These are phyloP conservation scores for Steromphala cineraria DNA, from an alignment of 2,888 invertebrate genomes.

Conservation along the genomic window DNA sequence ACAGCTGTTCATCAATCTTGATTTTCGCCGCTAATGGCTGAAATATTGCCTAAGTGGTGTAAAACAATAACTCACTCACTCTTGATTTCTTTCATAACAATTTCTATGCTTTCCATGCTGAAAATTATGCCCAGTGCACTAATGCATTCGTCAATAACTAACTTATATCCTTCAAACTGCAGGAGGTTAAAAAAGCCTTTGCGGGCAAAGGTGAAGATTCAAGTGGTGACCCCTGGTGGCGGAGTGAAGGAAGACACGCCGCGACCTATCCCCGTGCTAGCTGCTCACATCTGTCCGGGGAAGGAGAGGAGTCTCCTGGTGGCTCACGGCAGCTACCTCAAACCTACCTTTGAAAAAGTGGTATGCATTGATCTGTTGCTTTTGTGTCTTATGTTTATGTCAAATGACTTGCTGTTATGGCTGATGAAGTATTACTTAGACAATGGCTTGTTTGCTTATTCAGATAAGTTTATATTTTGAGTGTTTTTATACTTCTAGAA, in stretches of 20 bases:
- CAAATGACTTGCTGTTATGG: too few relatives aligned
- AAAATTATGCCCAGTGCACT: too few relatives aligned
- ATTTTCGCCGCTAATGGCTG: too few relatives aligned
- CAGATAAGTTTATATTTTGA: too few relatives aligned
- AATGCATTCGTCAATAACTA: not conserved
- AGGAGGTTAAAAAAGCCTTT: slow-evolving; percentile 69
- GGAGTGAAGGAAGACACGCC: slow-evolving; percentile 46
- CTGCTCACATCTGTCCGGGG: slow-evolving; percentile 53
- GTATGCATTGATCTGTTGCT: slow-evolving; percentile 65
- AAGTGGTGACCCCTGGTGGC: slow-evolving; percentile 56
- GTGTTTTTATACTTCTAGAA: too few relatives aligned
- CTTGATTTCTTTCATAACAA: not conserved
- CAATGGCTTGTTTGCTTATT: too few relatives aligned
- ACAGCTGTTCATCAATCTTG: too few relatives aligned
- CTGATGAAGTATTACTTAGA: too few relatives aligned
- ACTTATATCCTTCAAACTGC: slow-evolving; percentile 26
- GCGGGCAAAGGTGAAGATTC: slow-evolving; percentile 62
- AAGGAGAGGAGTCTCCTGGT: slow-evolving; percentile 77
- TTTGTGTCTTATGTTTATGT: too few relatives aligned
- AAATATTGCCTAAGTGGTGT: too few relatives aligned
- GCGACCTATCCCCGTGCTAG: slow-evolving; percentile 60
- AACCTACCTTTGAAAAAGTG: slow-evolving; percentile 80
- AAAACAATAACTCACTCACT: too few relatives aligned
- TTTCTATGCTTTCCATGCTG: too few relatives aligned
- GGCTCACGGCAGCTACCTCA: slow-evolving; percentile 80